Percentiles rank a stretch among this genome's conserved stretches.
Conservation (phyloP, 2,888 invertebrate species). For the Oxyteleia sp. region DNA sequence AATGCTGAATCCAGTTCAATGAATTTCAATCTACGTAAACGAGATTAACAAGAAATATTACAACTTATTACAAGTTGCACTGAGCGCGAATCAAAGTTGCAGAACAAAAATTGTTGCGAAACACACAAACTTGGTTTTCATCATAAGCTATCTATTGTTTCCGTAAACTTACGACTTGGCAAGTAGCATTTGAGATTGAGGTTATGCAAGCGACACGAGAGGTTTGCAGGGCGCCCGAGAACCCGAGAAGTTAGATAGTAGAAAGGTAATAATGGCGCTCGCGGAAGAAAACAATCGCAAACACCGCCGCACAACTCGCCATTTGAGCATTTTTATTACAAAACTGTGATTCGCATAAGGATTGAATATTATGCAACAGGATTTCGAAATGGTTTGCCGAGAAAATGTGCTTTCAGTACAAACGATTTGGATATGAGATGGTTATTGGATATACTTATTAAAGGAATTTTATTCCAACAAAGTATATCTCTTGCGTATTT, state of each 20-base stretch:
- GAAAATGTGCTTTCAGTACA: not conserved
- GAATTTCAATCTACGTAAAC: constrained; percentile 52
- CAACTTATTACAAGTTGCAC: constrained; percentile 57
- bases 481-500: too few species aligned
- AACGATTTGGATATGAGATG: too few species aligned
- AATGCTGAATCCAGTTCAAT: constrained; percentile 49
- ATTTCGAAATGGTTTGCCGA: not conserved
- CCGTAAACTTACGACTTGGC: constrained; percentile 78
- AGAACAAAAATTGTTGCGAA: constrained; percentile 64
- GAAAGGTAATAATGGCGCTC: constrained; percentile 73
- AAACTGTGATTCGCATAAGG: constrained; percentile 34
- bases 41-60: constrained; percentile 69
- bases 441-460: too few species aligned
- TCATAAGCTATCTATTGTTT: constrained; percentile 78
- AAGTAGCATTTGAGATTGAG: constrained; percentile 71
- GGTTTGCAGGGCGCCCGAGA: constrained; percentile 51
- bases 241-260: constrained; percentile 58
- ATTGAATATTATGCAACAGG: constrained; percentile 42
- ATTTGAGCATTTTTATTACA: constrained; percentile 60
- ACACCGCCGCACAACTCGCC: constrained; percentile 45
- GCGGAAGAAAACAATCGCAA: constrained; percentile 63
- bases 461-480: too few species aligned
- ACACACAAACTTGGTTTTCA: constrained; percentile 64
- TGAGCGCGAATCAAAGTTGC: constrained; percentile 53
- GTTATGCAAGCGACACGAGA: constrained; percentile 63